These are phyloP conservation scores for Sinodicranocentrus sp. DNA, from an alignment of 2,888 invertebrate genomes.

Conservation along the genomic window DNA sequence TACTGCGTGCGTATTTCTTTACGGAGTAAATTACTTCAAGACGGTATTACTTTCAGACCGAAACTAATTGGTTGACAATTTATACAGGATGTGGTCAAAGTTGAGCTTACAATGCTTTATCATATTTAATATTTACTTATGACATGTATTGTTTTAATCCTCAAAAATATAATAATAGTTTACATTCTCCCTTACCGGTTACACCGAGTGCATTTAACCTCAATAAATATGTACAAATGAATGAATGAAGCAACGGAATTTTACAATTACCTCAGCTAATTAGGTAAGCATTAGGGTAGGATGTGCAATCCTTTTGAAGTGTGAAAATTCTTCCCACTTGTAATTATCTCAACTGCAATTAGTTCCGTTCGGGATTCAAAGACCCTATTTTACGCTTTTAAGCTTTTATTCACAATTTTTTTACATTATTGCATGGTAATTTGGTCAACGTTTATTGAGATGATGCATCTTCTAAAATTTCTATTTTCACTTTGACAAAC, in stretches of 20 bases:
- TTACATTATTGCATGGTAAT: neutral
- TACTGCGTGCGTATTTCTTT: too few relatives aligned
- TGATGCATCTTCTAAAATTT: slow-evolving; percentile 56
- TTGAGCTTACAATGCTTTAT: slow-evolving; percentile 4
- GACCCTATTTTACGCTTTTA: too few relatives aligned
- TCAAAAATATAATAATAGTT: neutral
- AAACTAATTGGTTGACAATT: slow-evolving; percentile 34
- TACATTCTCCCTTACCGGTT: neutral
- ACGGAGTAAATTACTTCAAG: neutral
- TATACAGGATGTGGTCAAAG: slow-evolving; percentile 22
- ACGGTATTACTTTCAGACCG: slow-evolving; percentile 17
- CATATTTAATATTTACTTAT: slow-evolving; percentile 4
- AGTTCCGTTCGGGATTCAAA: too few relatives aligned
- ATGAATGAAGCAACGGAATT: too few relatives aligned
- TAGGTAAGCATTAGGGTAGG: too few relatives aligned
- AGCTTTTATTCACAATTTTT: neutral
- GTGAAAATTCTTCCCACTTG: neutral
- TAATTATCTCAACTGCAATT: too few relatives aligned
- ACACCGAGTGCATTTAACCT: neutral
- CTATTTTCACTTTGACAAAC: slow-evolving; percentile 49
- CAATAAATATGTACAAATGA: neutral
- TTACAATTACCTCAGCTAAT: too few relatives aligned
- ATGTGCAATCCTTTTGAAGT: neutral
- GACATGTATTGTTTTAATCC: neutral
- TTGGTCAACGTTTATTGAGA: neutral